Conservation (phyloP, 1,140 invertebrate species). For the Pseudobourletiella spinata region DNA sequence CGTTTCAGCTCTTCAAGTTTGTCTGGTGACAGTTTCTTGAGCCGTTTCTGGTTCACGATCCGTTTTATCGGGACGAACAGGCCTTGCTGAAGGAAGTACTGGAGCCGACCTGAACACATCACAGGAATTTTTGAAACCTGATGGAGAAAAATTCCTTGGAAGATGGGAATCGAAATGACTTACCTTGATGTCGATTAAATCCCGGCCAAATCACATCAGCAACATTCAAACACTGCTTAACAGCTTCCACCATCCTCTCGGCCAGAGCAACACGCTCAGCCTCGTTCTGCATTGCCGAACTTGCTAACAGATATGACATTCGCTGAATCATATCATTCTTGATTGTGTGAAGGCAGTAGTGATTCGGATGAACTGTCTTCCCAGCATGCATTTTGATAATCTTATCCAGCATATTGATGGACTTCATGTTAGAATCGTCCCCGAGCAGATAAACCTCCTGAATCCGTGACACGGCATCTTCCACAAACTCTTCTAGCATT, state of each 20-base stretch:
- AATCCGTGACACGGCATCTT: background rate
- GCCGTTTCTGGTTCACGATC: background rate
- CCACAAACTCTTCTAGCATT: background rate
- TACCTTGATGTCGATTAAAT: constrained; percentile 9
- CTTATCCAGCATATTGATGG: background rate
- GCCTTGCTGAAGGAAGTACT: constrained; percentile 22
- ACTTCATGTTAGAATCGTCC: background rate
- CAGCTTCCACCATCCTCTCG: background rate
- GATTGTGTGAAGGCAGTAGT: constrained; percentile 2
- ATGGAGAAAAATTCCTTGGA: background rate
- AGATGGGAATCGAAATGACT: background rate
- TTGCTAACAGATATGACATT: constrained; percentile 4
- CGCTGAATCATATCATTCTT: constrained; percentile 14
- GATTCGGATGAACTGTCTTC: constrained; percentile 7
- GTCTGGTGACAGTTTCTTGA: too few relatives aligned
- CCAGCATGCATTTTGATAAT: background rate
- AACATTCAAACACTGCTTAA: background rate
- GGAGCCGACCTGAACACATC: constrained; percentile 9
- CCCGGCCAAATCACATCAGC: constrained; percentile 9
- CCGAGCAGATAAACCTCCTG: background rate
- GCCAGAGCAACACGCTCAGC: background rate
- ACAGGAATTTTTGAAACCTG: background rate
- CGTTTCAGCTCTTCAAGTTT: too few relatives aligned
- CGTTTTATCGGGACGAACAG: background rate
- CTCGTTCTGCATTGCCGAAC: background rate